These are phyloP conservation scores for Plagodis pulveraria DNA, from an alignment of 2,888 invertebrate genomes.

Conservation along the genomic window DNA sequence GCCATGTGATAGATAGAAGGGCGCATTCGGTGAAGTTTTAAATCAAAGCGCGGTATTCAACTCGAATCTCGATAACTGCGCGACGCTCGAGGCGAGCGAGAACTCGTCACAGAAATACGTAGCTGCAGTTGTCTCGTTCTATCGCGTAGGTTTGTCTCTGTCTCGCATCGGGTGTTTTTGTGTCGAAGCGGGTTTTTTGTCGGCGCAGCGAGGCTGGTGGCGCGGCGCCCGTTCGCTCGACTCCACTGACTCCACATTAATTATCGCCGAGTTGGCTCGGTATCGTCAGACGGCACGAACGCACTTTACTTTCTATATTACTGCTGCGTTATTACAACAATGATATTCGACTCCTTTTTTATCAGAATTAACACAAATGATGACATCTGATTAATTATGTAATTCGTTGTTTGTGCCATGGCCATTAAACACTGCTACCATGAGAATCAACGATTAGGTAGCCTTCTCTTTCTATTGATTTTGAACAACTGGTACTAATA, in stretches of 20 bases:
- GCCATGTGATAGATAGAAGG: slow-evolving; percentile 85
- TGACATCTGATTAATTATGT: slow-evolving; percentile 1
- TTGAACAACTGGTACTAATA: slow-evolving; percentile 1
- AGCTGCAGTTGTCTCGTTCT: slow-evolving; percentile 64
- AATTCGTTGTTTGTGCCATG: background rate
- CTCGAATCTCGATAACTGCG: slow-evolving; percentile 75
- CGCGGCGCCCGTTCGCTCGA: slow-evolving; percentile 74
- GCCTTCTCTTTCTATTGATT: background rate
- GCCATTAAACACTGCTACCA: background rate
- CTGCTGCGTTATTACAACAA: slow-evolving; percentile 56
- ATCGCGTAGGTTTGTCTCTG: slow-evolving; percentile 58
- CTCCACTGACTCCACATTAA: slow-evolving; percentile 79
- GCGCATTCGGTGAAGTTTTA: slow-evolving; percentile 81
- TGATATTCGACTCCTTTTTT: slow-evolving; percentile 49
- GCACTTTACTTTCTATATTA: slow-evolving; percentile 81
- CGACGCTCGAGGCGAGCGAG: slow-evolving; percentile 78
- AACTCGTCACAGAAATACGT: slow-evolving; percentile 81
- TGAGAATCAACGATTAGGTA: background rate
- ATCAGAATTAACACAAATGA: slow-evolving; percentile 15
- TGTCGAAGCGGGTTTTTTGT: slow-evolving; percentile 84
- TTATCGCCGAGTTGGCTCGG: slow-evolving; percentile 77
- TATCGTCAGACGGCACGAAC: slow-evolving; percentile 65
- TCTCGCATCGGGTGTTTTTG: slow-evolving; percentile 79
- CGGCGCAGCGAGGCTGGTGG: slow-evolving; percentile 67
- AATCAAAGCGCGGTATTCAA: slow-evolving; percentile 81